A percentile compares a stretch with the other conserved stretches of the same genome.
Evolutionary conservation across 2,797 vertebrate genomes (phyloP).

Genomic region (Argentina silus): DNA sequence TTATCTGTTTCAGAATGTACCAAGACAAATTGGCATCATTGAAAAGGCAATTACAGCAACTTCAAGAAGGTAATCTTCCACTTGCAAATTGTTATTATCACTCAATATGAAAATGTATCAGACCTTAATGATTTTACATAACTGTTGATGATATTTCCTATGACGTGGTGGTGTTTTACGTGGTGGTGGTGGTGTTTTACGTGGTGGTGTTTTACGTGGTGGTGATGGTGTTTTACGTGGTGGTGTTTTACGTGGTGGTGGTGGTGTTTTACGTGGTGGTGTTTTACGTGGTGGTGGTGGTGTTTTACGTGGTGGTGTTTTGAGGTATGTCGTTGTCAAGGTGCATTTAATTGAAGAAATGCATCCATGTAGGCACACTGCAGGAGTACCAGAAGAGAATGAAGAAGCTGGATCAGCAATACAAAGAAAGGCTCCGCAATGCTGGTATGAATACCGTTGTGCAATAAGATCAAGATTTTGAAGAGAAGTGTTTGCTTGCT

Average conservation of each 20-base stretch:
- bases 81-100: background rate
- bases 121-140: background rate
- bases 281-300: background rate
- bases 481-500: background rate
- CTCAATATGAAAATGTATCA: background rate
- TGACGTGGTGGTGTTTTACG: background rate
- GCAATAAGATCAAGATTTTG: background rate
- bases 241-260: background rate
- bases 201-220: background rate
- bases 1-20: constrained; percentile 86
- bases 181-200: background rate
- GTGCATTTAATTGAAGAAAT: background rate
- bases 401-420: constrained; percentile 98
- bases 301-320: background rate
- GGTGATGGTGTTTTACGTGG: background rate
- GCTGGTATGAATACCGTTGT: constrained; percentile 78
- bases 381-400: constrained; percentile 99
- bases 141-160: background rate
- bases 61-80: constrained; percentile 90
- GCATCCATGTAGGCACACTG: constrained; percentile 82
- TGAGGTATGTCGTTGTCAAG: background rate
- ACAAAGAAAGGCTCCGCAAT: constrained; percentile 95
- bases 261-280: background rate
- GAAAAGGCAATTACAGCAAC: constrained; percentile 93
- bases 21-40: constrained; percentile 96